Base-by-base conservation (phyloP, 2,797 vertebrate species). In the Spinus olivaceus region DNA sequence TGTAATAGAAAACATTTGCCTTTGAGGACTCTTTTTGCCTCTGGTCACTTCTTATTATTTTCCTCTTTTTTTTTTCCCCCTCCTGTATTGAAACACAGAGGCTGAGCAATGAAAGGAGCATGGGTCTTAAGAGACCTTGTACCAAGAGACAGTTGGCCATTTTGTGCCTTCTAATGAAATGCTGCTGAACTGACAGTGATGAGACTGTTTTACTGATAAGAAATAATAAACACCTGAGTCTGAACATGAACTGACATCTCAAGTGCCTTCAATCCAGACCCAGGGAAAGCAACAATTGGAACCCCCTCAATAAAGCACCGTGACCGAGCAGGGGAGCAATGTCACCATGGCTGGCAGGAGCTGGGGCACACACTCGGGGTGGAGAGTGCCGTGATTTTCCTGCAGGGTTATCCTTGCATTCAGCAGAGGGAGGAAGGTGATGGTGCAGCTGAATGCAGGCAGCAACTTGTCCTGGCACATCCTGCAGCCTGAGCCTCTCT, bases 1-100 rank as follows among this genome's bases (percentile, higher is more conserved):
- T 76, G 51, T 95, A 94, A 92, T 92, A 59, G 61, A 71, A 95
- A 96, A 86, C 87, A 91, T 71, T 95, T 76, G 84, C 65, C 66
- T 88, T 50, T 59, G 63, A 91, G 65, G 50, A 23, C 21, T 37
- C 16, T 44, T 65, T 11, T 15, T 86, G 76, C 81, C 95, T 74
- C 81, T 91, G 94, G 91, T 91, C 94, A 90, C 47, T 88, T 15
- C 3, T 57, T 53, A 2, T 42, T 47, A 42, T 54, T 19, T 23
- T 8, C 8, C 17, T 10, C 4, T 1, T 54, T 33, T 28, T 33
- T 28, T 19, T 30, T 8, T 1, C 4, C 8, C 39, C 2, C 41
- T 20, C 35, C 47, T 4, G 3, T 28, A 7, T 39, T 90, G 65
- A 71, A 83, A 22, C 19, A 12, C 30, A 32, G 37, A 23, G 28